These are phyloP conservation scores for Chrysolina americana DNA, from an alignment of 2,888 invertebrate species.

Conservation along the genomic window DNA sequence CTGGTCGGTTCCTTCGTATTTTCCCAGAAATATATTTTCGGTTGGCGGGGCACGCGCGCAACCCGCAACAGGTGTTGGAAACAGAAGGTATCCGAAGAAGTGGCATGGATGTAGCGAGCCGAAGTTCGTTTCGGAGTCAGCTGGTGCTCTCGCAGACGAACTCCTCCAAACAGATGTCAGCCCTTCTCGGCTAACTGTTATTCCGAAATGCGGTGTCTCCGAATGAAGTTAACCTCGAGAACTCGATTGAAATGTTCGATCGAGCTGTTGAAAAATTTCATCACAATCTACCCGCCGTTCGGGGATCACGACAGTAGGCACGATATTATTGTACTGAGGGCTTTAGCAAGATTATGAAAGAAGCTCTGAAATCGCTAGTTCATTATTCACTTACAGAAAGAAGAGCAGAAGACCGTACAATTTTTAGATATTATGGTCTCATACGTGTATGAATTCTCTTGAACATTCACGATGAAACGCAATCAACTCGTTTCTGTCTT, in stretches of 20 bases:
- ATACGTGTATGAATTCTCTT: too few relatives aligned
- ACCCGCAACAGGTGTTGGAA: constrained; percentile 64
- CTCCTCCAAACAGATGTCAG: constrained; percentile 16
- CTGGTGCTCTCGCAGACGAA: constrained; percentile 16
- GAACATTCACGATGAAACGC: too few relatives aligned
- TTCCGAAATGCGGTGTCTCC: constrained; percentile 3
- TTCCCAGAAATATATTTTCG: constrained; percentile 48
- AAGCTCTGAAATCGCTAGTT: too few relatives aligned
- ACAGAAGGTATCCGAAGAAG: constrained; percentile 64
- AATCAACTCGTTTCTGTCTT: too few relatives aligned
- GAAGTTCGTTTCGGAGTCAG: constrained; percentile 9
- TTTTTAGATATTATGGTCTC: too few relatives aligned
- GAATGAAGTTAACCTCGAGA: not conserved
- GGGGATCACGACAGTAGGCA: too few relatives aligned
- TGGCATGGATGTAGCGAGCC: constrained; percentile 6
- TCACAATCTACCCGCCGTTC: too few relatives aligned
- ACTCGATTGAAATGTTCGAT: not conserved
- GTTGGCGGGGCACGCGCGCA: constrained; percentile 60
- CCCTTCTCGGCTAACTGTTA: not conserved
- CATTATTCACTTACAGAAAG: too few relatives aligned
- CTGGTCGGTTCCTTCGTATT: not conserved
- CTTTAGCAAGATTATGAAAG: too few relatives aligned
- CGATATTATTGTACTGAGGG: too few relatives aligned
- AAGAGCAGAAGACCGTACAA: too few relatives aligned
- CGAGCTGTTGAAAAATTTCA: not conserved